These are phyloP conservation scores for Orgyia antiqua DNA, from an alignment of 2,888 invertebrate genomes.

Conservation along the genomic window DNA sequence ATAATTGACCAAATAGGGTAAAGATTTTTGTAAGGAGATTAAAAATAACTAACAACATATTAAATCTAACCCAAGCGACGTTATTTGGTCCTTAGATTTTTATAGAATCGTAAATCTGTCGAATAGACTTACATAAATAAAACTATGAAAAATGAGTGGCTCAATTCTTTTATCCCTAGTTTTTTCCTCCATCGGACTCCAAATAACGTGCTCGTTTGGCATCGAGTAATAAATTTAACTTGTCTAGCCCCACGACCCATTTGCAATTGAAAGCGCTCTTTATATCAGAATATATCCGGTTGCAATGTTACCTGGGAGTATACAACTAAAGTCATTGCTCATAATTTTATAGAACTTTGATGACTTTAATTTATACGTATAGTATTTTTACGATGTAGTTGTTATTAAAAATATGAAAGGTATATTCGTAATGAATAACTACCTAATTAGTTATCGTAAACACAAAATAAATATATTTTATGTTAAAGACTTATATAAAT, in stretches of 20 bases:
- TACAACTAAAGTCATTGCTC: constrained; percentile 6
- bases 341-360: no score
- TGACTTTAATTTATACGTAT: no score
- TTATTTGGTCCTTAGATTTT: constrained; percentile 32
- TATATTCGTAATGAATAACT: no score
- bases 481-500: no score
- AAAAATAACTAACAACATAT: constrained; percentile 16
- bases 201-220: constrained; percentile 63
- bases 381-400: no score
- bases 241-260: constrained; percentile 60
- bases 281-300: constrained; percentile 65
- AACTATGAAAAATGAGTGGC: constrained; percentile 65
- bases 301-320: constrained; percentile 51
- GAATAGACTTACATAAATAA: constrained; percentile 62
- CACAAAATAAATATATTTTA: no score
- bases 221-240: constrained; percentile 60
- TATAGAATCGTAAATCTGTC: constrained; percentile 47
- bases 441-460: no score
- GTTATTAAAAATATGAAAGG: no score
- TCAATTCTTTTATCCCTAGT: constrained; percentile 60
- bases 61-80: constrained; percentile 8
- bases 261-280: constrained; percentile 74
- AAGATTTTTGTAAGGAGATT: no score
- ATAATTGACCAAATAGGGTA: no score
- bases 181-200: constrained; percentile 54